A percentile compares a stretch with the other conserved stretches of the same genome.
Evolutionary conservation across 1,140 invertebrate genomes (phyloP).

Genomic region (Caenorhabditis inopinata): DNA sequence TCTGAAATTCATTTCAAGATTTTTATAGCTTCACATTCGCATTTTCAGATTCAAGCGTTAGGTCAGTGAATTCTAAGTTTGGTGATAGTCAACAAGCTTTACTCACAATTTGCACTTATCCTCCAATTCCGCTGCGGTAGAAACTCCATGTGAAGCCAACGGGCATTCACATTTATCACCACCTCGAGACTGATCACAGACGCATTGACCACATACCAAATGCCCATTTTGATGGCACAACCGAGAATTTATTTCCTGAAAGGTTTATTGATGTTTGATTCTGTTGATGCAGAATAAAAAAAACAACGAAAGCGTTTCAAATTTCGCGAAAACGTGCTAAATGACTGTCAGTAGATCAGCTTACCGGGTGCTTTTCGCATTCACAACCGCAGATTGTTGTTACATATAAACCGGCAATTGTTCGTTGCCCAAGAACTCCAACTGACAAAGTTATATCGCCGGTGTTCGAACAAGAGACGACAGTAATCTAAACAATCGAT

Average conservation of each 20-base stretch:
- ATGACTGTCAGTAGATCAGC: slow-evolving; percentile 51
- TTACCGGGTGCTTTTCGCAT: slow-evolving; percentile 56
- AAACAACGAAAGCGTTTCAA: neutral
- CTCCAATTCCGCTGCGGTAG: slow-evolving; percentile 53
- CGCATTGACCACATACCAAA: slow-evolving; percentile 60
- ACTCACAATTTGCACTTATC: slow-evolving; percentile 59
- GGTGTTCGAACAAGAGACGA: slow-evolving; percentile 55
- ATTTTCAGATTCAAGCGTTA: too few species aligned
- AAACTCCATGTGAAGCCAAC: slow-evolving; percentile 57
- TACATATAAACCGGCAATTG: slow-evolving; percentile 61
- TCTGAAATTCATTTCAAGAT: too few species aligned
- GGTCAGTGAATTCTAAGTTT: too few species aligned
- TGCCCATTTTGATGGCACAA: slow-evolving; percentile 55
- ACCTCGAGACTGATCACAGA: slow-evolving; percentile 52
- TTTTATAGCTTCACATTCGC: too few species aligned
- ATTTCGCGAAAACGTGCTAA: neutral
- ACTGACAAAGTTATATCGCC: slow-evolving; percentile 61
- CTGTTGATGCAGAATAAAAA: neutral
- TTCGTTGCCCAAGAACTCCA: slow-evolving; percentile 63
- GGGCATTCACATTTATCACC: slow-evolving; percentile 63
- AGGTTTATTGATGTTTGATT: neutral
- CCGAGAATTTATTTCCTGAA: slow-evolving; percentile 52
- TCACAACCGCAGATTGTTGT: slow-evolving; percentile 65
- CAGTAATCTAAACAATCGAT: slow-evolving; percentile 28
- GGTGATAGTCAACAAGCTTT: too few species aligned